A percentile compares a stretch with the other conserved stretches of the same genome.
Evolutionary conservation across 1,140 invertebrate species (phyloP).

Genomic region (Eurosta solidaginis): DNA sequence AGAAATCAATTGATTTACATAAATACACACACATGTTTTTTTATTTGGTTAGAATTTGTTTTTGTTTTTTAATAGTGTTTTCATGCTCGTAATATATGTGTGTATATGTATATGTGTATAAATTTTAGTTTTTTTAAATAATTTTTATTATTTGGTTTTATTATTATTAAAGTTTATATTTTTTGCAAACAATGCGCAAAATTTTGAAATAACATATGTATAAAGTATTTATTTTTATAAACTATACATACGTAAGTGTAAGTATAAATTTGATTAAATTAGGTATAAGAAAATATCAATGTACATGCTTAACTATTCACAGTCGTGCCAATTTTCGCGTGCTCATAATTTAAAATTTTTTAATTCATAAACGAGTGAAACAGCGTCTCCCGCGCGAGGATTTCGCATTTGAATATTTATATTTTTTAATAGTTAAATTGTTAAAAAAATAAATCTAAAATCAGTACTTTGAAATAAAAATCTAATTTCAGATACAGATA

Average conservation of each 20-base stretch:
- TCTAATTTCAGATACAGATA: neutral
- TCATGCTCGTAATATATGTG: neutral
- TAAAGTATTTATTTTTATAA: neutral
- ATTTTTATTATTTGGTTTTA: neutral
- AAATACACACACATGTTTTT: no score
- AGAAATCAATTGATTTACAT: conserved; percentile 17
- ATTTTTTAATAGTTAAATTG: neutral
- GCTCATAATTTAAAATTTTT: neutral
- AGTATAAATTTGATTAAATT: neutral
- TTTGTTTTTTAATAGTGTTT: neutral
- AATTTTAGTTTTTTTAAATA: conserved; percentile 2
- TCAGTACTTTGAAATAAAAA: neutral
- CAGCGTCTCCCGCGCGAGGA: no score
- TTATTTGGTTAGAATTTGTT: conserved; percentile 21
- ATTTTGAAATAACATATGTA: neutral
- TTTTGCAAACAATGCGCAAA: neutral
- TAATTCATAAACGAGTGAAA: neutral
- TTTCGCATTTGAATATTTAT: neutral
- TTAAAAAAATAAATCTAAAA: neutral
- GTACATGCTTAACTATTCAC: conserved; percentile 15
- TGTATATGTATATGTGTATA: neutral
- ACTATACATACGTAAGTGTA: neutral
- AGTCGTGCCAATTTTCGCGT: conserved; percentile 13
- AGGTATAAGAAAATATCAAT: conserved; percentile 8
- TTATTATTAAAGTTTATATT: neutral